Evolutionary conservation across 2,113 vertebrate species (phyloP), one percentile per base, ranked within the genome.

Genomic region (Lepidothrix coronata): DNA sequence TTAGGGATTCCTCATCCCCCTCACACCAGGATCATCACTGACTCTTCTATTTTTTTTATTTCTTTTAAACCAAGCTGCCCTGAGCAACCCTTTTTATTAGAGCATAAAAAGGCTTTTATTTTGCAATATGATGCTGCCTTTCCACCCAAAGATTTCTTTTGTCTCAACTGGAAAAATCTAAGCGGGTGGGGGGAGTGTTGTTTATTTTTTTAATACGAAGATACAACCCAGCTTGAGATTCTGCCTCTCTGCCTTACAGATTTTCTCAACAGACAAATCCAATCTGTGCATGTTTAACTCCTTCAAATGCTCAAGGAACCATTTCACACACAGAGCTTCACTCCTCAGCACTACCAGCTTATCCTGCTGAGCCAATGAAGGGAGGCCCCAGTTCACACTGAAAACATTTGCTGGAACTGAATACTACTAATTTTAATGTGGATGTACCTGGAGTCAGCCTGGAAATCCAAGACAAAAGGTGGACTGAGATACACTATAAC

Each of bases 141-240:
- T 96, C 91, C 83, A 96, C 83, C 88, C 93, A 89, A 94, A 96
- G 86, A 96, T 92, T 95, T 92, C 95, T 95, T 97, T 96, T 96
- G 95, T 96, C 72, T 97, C 83, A 84, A 94, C 76, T 93, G 96
- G 96, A 94, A 96, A 97, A 96, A 95, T 91, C 81, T 77, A 91
- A 91, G 68, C 67, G 23, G 39, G 12, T 11, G 27, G 70, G 5
- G 43, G 39, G 15, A 33, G 24, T 6, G 27, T 49, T 91, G 61
- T 95, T 93, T 96, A 89, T 96, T 94, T 97, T 96, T 91, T 95
- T 83, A 93, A 93, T 48, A 88, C 85, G 85, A 94, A 96, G 95
- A 97, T 88, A 95, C 55, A 94, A 86, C 61, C 63, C 95, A 97
- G 93, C 95, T 90, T 96, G 83, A 97, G 78, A 88, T 79, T 81